These are phyloP conservation scores for Pegoplata infirma DNA, from an alignment of 2,888 invertebrate species.

Conservation along the genomic window DNA sequence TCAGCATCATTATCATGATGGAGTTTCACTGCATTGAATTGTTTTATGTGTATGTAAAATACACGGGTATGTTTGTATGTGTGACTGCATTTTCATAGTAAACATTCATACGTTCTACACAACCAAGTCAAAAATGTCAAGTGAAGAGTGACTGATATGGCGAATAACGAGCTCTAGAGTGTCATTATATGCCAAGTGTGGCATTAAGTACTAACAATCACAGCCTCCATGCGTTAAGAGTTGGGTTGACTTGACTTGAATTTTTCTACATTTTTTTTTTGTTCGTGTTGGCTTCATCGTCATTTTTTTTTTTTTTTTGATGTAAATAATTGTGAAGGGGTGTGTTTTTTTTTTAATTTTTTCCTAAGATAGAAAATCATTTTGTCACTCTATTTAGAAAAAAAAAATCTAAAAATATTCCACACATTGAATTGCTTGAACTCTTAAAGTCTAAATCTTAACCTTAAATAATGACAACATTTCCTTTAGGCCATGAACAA, in stretches of 20 bases:
- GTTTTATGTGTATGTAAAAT: constrained; percentile 5
- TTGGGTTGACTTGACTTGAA: constrained; percentile 24
- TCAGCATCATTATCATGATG: constrained; percentile 32
- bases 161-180: constrained; percentile 72
- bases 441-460: not conserved
- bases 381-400: constrained; percentile 6
- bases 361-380: constrained; percentile 34
- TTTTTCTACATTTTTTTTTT: no score
- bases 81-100: constrained; percentile 23
- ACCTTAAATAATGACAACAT: no score
- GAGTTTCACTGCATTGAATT: constrained; percentile 36
- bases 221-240: constrained; percentile 44
- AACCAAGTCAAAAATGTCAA: constrained; percentile 73
- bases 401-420: constrained; percentile 17
- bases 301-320: constrained; percentile 15
- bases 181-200: constrained; percentile 67
- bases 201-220: constrained; percentile 63
- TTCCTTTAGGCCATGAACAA: no score
- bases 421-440: not conserved
- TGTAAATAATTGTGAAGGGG: constrained; percentile 38
- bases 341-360: constrained; percentile 26
- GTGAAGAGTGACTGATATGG: constrained; percentile 76
- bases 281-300: constrained; percentile 23
- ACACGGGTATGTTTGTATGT: constrained; percentile 16
- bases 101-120: constrained; percentile 19